Base-by-base conservation (phyloP, 1,140 invertebrate species). In the Samia ricini region DNA sequence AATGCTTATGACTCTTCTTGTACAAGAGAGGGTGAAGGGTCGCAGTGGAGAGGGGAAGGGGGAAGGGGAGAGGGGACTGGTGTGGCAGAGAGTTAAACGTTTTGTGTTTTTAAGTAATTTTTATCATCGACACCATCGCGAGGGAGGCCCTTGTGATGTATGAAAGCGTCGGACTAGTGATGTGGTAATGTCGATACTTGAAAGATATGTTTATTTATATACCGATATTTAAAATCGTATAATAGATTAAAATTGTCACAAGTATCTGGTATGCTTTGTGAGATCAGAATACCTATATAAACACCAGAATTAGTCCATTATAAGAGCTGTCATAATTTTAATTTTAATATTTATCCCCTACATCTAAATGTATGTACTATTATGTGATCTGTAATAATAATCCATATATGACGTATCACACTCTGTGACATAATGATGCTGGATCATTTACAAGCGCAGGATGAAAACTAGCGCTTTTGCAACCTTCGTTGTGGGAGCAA, bases 91-190 rank as follows among this genome's bases (percentile, higher is more conserved):
- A 81, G 84, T 87, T 88, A 88, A 89, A 89, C 85, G 85, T 83
- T 86, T 86, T 81, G 87, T 85, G 85, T 86, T 88, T 59, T 89
- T 89, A 89, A 89, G 87, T 89, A 87, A 88, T 89, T 87, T 87
- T 88, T 88, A 89, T 89, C 87, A 79, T 83, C 77, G 85, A 89
- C 87, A 88, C 87, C 77, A 89, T 89, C 87, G 63, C 79, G 68
- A 78, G 80, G 83, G 80, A 83, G 84, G 78, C 73, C 85, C 71
- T 60, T 57, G 72, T 89, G 84, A 89, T 83, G 77, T 85, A 89
- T 88, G 82, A 77, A 85, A 78, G 81, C 79, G 79, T 72, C 66
- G 77, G 71, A 63, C 60, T 66, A 89, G 82, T 79, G 86, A 75
- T 84, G 85, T 67, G 59, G 51, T 56, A 50, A 19, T 65, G 33